Evolutionary conservation across 2,888 invertebrate species (phyloP).

Genomic region (Yponomeuta evonymella): DNA sequence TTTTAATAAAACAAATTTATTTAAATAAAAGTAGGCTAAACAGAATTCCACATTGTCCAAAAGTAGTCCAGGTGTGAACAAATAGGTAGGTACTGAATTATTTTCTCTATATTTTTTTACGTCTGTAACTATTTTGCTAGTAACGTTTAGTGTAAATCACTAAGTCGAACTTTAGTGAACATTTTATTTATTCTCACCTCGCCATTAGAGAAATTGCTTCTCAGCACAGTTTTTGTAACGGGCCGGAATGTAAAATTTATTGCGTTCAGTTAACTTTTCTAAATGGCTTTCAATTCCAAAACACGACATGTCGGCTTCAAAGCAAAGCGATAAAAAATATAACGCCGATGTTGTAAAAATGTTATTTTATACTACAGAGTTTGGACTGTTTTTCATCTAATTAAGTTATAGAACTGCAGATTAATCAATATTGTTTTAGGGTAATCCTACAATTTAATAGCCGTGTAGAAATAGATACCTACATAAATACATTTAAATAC

Average conservation of each 20-base stretch:
- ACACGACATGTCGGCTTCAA: constrained; percentile 40
- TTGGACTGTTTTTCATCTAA: constrained; percentile 15
- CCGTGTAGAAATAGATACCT: too few relatives aligned
- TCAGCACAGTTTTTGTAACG: constrained; percentile 48
- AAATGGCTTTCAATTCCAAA: constrained; percentile 57
- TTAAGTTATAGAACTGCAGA: constrained; percentile 13
- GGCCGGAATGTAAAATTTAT: constrained; percentile 59
- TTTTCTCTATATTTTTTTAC: too few relatives aligned
- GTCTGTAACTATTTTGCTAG: too few relatives aligned
- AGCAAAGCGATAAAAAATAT: constrained; percentile 21
- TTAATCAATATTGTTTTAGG: constrained; percentile 5
- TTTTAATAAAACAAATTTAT: too few relatives aligned
- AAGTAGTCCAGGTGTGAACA: too few relatives aligned
- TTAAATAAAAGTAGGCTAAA: too few relatives aligned
- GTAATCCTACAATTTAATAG: too few relatives aligned
- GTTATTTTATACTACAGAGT: constrained; percentile 25
- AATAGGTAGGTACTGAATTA: too few relatives aligned
- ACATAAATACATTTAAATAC: constrained; percentile 7
- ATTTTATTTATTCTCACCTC: constrained; percentile 16
- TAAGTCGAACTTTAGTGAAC: constrained; percentile 7
- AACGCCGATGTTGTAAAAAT: constrained; percentile 26
- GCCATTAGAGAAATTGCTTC: constrained; percentile 24
- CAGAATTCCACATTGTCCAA: too few relatives aligned
- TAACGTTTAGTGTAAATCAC: too few relatives aligned
- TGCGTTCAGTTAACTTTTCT: constrained; percentile 51